Percentiles rank a stretch among this genome's conserved stretches.
Evolutionary conservation across 2,113 vertebrate genomes (phyloP).

Genomic region (Corythaixoides concolor): DNA sequence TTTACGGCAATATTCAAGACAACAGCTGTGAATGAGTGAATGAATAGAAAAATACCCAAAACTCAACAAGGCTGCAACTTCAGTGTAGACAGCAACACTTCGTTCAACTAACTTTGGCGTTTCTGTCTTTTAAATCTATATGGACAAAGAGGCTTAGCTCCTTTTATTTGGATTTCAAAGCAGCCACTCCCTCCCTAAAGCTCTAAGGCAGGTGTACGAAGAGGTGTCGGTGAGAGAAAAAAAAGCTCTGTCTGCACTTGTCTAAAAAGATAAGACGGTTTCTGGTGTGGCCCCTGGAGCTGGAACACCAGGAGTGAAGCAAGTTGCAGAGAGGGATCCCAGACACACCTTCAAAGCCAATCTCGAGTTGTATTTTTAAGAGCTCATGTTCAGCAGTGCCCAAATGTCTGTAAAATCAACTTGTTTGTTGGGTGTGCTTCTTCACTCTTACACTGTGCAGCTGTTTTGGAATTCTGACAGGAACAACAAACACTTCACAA

Average conservation of each 20-base stretch:
- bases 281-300: not conserved
- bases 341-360: accelerated
- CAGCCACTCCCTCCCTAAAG: not conserved
- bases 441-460: accelerated
- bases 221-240: no score
- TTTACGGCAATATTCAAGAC: not conserved
- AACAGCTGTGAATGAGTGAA: not conserved
- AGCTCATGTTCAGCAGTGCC: not conserved
- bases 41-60: not conserved
- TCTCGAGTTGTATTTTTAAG: accelerated
- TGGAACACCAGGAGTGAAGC: not conserved
- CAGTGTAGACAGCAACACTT: not conserved
- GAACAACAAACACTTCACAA: not conserved
- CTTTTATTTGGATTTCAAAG: not conserved
- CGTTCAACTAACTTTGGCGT: not conserved
- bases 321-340: not conserved
- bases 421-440: not conserved
- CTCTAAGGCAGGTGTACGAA: no score
- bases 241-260: not conserved
- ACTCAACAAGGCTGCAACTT: not conserved
- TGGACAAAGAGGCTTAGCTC: not conserved
- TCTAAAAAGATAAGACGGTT: not conserved
- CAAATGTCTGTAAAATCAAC: not conserved
- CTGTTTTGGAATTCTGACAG: not conserved
- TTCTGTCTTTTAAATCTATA: not conserved